Base-by-base conservation (phyloP, 1,140 invertebrate species). In the Camponotus floridanus region DNA sequence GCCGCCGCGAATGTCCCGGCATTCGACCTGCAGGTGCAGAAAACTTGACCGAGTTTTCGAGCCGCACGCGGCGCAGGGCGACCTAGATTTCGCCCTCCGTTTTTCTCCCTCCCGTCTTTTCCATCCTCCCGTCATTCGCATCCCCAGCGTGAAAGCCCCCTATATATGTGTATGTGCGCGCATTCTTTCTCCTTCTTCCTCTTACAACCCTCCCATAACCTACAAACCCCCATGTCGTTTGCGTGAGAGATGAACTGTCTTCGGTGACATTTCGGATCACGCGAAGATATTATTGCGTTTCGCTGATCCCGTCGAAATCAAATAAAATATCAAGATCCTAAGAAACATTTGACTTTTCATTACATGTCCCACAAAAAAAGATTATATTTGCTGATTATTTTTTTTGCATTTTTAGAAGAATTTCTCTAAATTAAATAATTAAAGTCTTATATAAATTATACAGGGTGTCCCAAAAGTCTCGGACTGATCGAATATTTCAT, bases 41-140 rank as follows among this genome's bases (percentile, higher is more conserved):
- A 93, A 93, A 94, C 92, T 94, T 94, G 93, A 94, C 94, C 94
- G 93, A 94, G 91, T 94, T 94, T 91, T 78, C 88, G 86, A 91
- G 86, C 81, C 88, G 88, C 90, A 90, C 91, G 90, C 91, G 91
- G 91, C 89, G 91, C 92, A 93, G 91, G 92, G 87, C 90, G 93
- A 94, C 94, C 90, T 59, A 90, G 86, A 90, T 90, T 88, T 86
- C 36, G 51, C 33, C 76, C 78, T 76, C 64, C 18, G 70, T 61
- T 65, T 65, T 85, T 57, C 55, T 59, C 81, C 26, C 51, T 65
- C 36, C 39, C 18, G 26, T 71, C 51, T 65, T 26, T 59, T 59
- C 26, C 79, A 18, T 39, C 39, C 68, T 62, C 55, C 68, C 39
- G n/a, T 74, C 26, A 73, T 83, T 83, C 68, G 68, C 39, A 74